phyloP scores from a whole-genome alignment of 2,113 vertebrate species.

The Nothocercus nigrocapillus region DNA sequence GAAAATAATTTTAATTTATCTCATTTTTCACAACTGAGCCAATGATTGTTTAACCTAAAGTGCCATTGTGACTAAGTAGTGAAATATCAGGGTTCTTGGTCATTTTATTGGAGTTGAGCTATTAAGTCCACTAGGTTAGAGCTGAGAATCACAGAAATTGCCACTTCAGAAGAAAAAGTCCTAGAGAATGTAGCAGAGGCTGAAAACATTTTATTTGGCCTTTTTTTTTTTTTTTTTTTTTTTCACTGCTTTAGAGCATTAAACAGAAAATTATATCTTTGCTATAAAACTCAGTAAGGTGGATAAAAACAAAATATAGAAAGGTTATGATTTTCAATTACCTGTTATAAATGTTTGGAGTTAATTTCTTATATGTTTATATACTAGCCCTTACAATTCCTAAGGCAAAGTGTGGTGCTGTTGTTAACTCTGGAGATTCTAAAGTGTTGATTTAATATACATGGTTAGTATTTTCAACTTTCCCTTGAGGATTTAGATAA shows the following conservation, averaged over 20 bases:
- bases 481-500: not conserved
- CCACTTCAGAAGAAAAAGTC: conserved; percentile 46
- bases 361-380: not conserved
- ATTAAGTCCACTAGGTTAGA: conserved; percentile 59
- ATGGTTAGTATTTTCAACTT: conserved; percentile 8
- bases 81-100: conserved; percentile 71
- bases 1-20: conserved; percentile 86
- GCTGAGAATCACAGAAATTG: conserved; percentile 53
- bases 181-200: not conserved
- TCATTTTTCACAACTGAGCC: conserved; percentile 83
- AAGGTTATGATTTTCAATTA: not conserved
- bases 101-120: conserved; percentile 66
- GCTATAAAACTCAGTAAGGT: not conserved
- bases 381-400: not conserved
- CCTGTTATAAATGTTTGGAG: not conserved
- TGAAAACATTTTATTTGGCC: not conserved
- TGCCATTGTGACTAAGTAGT: conserved; percentile 79
- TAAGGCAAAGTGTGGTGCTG: not conserved
- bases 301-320: not conserved
- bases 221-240: not conserved
- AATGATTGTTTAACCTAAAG: conserved; percentile 84
- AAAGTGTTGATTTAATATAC: not conserved
- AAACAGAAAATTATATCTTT: not conserved
- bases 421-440: not conserved
- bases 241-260: not conserved